These are phyloP conservation scores for Melanotaenia pygmaea DNA, from an alignment of 2,797 vertebrate genomes.

Conservation along the genomic window DNA sequence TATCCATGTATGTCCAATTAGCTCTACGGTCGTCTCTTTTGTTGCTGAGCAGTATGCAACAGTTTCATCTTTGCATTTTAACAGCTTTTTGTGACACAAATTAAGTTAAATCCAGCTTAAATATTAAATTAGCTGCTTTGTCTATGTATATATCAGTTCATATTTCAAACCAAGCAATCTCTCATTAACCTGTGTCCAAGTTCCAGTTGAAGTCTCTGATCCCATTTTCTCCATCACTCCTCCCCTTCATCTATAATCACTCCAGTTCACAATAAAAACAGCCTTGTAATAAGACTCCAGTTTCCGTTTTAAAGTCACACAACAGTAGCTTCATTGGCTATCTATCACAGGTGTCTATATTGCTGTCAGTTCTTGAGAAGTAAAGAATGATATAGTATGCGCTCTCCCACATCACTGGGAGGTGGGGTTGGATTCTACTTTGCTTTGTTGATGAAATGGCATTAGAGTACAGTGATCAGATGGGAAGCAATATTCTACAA, in stretches of 20 bases:
- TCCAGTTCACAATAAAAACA: constrained; percentile 59
- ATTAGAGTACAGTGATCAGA: constrained; percentile 64
- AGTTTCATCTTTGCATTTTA: neutral
- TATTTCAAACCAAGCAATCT: no score
- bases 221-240: neutral
- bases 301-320: constrained; percentile 64
- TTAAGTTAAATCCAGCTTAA: no score
- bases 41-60: neutral
- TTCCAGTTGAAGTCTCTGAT: neutral
- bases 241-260: constrained; percentile 8
- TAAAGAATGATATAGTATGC: constrained; percentile 54
- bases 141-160: no score
- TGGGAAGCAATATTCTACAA: constrained; percentile 64
- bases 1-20: neutral
- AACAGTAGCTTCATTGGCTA: constrained; percentile 48
- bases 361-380: constrained; percentile 62
- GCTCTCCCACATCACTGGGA: constrained; percentile 35
- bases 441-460: constrained; percentile 70
- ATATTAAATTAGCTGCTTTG: no score
- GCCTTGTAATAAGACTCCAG: constrained; percentile 41
- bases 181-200: constrained; percentile 2
- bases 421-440: constrained; percentile 9
- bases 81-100: neutral
- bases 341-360: constrained; percentile 68
- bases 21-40: neutral